These are phyloP conservation scores for Ovibos moschatus DNA, from an alignment of 2,113 vertebrate genomes.

Conservation along the genomic window DNA sequence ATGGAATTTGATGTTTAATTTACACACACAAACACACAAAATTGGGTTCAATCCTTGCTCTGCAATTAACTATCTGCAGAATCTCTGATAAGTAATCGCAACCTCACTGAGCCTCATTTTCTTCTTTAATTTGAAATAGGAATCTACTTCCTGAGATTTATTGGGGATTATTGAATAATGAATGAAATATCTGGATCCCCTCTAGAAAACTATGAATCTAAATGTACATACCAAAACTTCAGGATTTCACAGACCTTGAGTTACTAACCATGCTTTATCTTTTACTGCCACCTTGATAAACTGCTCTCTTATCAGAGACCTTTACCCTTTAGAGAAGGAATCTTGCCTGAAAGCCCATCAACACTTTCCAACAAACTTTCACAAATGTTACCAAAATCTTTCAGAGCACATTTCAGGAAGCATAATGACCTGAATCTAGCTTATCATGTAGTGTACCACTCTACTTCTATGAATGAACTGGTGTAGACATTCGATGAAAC, in stretches of 20 bases:
- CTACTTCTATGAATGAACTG: neutral
- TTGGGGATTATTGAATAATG: neutral
- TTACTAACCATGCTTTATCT: neutral
- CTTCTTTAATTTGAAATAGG: neutral
- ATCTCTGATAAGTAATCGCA: neutral
- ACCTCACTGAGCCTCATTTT: neutral
- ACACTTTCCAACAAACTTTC: neutral
- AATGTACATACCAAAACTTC: neutral
- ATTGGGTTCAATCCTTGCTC: neutral
- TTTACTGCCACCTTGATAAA: neutral
- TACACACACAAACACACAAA: neutral
- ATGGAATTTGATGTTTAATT: slow-evolving; percentile 6
- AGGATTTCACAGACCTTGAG: neutral
- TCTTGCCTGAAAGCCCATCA: neutral
- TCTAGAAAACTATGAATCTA: neutral
- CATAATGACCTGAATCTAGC: neutral
- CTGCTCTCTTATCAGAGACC: neutral
- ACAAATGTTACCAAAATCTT: neutral
- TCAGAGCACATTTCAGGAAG: neutral
- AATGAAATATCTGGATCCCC: neutral
- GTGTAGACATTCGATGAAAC: neutral
- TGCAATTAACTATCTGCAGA: neutral
- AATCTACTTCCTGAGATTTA: neutral
- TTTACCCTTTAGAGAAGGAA: neutral
- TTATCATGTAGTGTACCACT: neutral